Conservation (phyloP, 2,888 invertebrate genomes). For the Pyralis farinalis region DNA sequence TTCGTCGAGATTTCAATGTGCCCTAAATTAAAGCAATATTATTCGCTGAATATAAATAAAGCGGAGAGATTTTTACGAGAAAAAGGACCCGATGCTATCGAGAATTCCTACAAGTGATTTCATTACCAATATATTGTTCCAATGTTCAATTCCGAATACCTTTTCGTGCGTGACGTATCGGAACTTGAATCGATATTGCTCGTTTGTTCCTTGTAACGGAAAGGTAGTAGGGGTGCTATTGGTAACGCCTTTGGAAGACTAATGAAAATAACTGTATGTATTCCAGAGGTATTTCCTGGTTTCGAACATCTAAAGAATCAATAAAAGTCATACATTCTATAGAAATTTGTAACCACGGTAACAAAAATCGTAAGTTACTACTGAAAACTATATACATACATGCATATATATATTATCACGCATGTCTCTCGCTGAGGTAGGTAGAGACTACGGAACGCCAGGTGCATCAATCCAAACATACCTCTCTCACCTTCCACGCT, state of each 20-base stretch:
- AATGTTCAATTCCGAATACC: constrained; percentile 20
- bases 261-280: no score
- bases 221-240: neutral
- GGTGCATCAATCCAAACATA: no score
- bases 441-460: no score
- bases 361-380: no score
- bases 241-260: neutral
- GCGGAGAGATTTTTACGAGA: constrained; percentile 10
- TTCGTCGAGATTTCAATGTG: constrained; percentile 2
- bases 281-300: no score
- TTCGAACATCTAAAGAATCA: no score
- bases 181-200: constrained; percentile 20
- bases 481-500: no score
- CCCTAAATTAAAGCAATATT: constrained; percentile 10
- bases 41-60: constrained; percentile 15
- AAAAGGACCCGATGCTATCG: constrained; percentile 9
- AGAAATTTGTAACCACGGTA: no score
- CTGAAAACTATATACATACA: no score
- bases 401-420: no score
- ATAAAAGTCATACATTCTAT: no score
- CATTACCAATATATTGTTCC: constrained; percentile 24
- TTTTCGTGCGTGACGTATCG: constrained; percentile 14
- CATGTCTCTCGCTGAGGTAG: no score
- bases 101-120: constrained; percentile 21
- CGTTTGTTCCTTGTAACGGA: constrained; percentile 13